These are phyloP conservation scores for Chironomus tentans DNA, from an alignment of 2,888 invertebrate species.

Conservation along the genomic window DNA sequence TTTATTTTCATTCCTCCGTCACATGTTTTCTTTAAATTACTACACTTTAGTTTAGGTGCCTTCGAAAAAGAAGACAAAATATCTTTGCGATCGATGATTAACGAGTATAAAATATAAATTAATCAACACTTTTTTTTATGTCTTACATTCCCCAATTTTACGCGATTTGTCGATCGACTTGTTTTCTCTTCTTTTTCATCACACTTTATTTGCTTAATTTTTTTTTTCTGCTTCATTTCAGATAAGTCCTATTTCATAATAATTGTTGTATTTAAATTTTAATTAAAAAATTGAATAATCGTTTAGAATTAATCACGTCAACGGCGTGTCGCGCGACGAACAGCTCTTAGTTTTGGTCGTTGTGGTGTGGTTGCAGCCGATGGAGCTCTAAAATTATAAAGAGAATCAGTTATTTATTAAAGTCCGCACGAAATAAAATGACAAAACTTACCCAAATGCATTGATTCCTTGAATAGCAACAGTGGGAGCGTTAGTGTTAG, in stretches of 20 bases:
- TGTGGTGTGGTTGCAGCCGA: not conserved
- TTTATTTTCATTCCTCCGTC: not conserved
- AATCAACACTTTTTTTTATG: slow-evolving; percentile 4
- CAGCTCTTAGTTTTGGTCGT: not conserved
- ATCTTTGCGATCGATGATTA: slow-evolving; percentile 11
- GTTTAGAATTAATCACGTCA: not conserved
- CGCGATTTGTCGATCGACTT: slow-evolving; percentile 7
- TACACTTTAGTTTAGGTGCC: not conserved
- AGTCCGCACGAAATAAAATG: not conserved
- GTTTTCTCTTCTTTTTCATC: slow-evolving; percentile 23
- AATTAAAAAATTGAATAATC: not conserved
- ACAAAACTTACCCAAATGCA: not conserved
- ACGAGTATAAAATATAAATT: slow-evolving; percentile 23
- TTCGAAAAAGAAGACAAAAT: slow-evolving; percentile 21
- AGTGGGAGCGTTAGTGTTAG: not conserved
- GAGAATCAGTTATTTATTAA: too few species aligned
- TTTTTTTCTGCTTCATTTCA: not conserved
- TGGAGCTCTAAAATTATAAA: not conserved
- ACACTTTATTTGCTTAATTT: not conserved
- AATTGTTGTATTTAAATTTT: not conserved
- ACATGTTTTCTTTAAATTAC: not conserved
- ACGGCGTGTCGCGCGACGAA: not conserved
- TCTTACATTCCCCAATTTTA: not conserved
- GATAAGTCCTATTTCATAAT: not conserved
- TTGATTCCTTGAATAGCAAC: not conserved